Conservation (phyloP, 2,888 invertebrate species). For the Caenorhabditis auriculariae region DNA sequence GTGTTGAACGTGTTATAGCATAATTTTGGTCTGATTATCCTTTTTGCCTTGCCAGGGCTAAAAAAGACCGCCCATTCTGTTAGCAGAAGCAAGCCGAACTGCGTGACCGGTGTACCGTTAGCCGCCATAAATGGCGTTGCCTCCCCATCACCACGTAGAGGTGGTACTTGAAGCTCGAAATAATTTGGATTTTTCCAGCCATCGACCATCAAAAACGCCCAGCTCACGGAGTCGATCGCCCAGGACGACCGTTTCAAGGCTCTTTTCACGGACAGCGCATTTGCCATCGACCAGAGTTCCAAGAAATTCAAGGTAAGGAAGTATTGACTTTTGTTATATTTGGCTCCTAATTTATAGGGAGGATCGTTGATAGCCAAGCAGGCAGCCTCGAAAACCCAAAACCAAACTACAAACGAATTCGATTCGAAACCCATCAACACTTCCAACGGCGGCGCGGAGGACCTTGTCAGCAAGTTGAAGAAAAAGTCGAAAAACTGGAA, state of each 20-base stretch:
- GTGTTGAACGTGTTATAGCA: too few species aligned
- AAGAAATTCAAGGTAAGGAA: slow-evolving; percentile 20
- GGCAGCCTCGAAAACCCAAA: slow-evolving; percentile 12
- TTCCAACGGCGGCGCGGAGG: slow-evolving; percentile 4
- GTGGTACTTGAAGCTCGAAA: background rate
- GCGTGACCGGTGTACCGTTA: too few species aligned
- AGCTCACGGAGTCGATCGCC: slow-evolving; percentile 28
- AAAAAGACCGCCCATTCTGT: too few species aligned
- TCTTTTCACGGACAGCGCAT: slow-evolving; percentile 56
- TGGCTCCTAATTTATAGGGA: background rate
- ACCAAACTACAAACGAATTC: background rate
- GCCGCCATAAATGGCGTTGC: too few species aligned
- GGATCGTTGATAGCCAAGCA: slow-evolving; percentile 17
- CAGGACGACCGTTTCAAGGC: slow-evolving; percentile 55
- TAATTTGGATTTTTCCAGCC: too few species aligned
- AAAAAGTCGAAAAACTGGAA: too few species aligned
- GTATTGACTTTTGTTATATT: background rate
- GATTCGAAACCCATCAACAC: background rate
- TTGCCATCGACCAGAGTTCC: slow-evolving; percentile 50
- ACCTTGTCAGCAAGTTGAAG: slow-evolving; percentile 33
- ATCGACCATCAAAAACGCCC: slow-evolving; percentile 17
- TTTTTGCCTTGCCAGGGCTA: too few species aligned
- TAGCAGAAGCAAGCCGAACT: too few species aligned
- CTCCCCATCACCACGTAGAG: too few species aligned
- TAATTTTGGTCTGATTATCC: too few species aligned